Evolutionary conservation across 2,888 invertebrate genomes (phyloP).

Genomic region (Synergus gifuensis): DNA sequence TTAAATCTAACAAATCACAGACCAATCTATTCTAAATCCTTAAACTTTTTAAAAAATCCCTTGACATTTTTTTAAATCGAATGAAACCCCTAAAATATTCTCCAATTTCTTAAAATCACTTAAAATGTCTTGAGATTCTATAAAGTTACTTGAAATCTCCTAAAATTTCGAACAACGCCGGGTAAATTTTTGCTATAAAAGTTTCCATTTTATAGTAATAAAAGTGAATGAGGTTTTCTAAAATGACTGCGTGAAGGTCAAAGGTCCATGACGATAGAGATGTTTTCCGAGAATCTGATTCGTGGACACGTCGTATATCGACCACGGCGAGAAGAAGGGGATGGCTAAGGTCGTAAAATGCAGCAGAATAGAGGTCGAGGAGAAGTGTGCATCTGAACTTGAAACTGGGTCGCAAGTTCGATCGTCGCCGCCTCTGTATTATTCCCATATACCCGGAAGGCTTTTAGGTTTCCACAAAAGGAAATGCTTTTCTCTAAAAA

Average conservation of each 20-base stretch:
- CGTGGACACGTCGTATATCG: not conserved
- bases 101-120: too few species aligned
- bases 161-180: too few species aligned
- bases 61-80: too few species aligned
- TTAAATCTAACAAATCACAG: too few species aligned
- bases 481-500: slow-evolving; percentile 45
- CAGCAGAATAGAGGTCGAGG: slow-evolving; percentile 49
- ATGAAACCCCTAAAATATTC: too few species aligned
- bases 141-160: too few species aligned
- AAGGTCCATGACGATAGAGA: not conserved
- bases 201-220: too few species aligned
- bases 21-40: too few species aligned
- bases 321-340: not conserved
- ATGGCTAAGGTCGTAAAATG: slow-evolving; percentile 22
- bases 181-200: too few species aligned
- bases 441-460: slow-evolving; percentile 14
- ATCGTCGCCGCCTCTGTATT: slow-evolving; percentile 39
- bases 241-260: not conserved
- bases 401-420: slow-evolving; percentile 57
- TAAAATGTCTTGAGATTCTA: too few species aligned
- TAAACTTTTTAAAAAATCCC: too few species aligned
- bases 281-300: not conserved
- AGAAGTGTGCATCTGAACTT: slow-evolving; percentile 56
- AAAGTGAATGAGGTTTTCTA: too few species aligned
- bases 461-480: slow-evolving; percentile 42